These are phyloP conservation scores for Rotaria socialis DNA, from an alignment of 2,888 invertebrate species.

Conservation along the genomic window DNA sequence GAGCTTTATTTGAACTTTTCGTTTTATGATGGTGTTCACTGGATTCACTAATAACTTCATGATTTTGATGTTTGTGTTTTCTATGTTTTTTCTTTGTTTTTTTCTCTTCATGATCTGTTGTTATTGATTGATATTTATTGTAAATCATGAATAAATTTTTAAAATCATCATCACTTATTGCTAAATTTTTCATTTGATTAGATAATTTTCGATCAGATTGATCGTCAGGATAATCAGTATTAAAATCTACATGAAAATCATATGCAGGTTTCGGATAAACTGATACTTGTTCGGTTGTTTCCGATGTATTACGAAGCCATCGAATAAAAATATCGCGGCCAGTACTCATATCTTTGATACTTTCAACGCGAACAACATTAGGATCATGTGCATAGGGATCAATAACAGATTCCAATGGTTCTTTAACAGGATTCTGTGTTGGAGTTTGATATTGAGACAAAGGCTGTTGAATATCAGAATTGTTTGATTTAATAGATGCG, in stretches of 20 bases:
- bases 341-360: slow-evolving; percentile 31
- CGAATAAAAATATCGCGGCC: slow-evolving; percentile 36
- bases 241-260: background rate
- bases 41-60: background rate
- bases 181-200: background rate
- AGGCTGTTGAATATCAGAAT: background rate
- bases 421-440: background rate
- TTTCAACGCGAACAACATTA: slow-evolving; percentile 36
- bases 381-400: slow-evolving; percentile 37
- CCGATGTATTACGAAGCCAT: background rate
- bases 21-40: background rate
- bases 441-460: background rate
- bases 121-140: background rate
- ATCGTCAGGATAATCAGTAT: background rate
- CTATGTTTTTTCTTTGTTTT: background rate
- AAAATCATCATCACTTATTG: background rate
- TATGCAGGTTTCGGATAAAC: background rate
- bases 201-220: background rate
- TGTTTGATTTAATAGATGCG: background rate
- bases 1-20: background rate
- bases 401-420: background rate
- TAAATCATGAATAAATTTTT: background rate
- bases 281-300: background rate
- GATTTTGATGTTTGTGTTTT: background rate
- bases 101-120: background rate